A percentile compares a stretch with the other conserved stretches of the same genome.
Conservation (phyloP, 2,797 vertebrate genomes). For the Sebastes diaconus region DNA sequence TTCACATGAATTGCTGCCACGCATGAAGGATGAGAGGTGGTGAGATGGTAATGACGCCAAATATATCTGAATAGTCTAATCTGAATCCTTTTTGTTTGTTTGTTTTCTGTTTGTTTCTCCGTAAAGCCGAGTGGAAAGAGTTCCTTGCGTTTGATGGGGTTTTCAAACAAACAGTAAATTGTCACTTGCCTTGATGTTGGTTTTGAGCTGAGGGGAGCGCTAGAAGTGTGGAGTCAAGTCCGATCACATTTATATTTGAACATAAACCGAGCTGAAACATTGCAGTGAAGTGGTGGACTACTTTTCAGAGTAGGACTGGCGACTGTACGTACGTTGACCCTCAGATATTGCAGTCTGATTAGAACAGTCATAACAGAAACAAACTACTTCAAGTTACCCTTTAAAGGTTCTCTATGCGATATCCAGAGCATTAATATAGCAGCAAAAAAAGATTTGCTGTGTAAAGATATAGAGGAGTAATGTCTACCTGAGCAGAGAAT, state of each 20-base stretch:
- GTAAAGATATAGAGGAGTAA: too few relatives aligned
- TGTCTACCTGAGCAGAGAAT: too few relatives aligned
- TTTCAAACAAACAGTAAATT: constrained; percentile 28
- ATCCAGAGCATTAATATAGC: too few relatives aligned
- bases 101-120: constrained; percentile 2
- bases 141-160: constrained; percentile 18
- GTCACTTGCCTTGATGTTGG: constrained; percentile 7
- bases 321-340: neutral
- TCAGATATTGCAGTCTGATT: neutral
- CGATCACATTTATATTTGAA: neutral
- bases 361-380: neutral
- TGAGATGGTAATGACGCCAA: constrained; percentile 30
- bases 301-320: neutral
- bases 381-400: neutral
- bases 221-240: neutral
- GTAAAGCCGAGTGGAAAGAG: neutral
- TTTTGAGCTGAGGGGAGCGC: neutral
- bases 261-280: neutral
- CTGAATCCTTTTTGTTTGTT: neutral
- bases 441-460: too few relatives aligned
- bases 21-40: constrained; percentile 27
- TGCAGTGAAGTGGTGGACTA: neutral
- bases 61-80: neutral
- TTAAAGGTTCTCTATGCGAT: too few relatives aligned
- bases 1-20: constrained; percentile 38